These are phyloP conservation scores for Pleuronectes platessa DNA, from an alignment of 2,113 vertebrate species.

Conservation along the genomic window DNA sequence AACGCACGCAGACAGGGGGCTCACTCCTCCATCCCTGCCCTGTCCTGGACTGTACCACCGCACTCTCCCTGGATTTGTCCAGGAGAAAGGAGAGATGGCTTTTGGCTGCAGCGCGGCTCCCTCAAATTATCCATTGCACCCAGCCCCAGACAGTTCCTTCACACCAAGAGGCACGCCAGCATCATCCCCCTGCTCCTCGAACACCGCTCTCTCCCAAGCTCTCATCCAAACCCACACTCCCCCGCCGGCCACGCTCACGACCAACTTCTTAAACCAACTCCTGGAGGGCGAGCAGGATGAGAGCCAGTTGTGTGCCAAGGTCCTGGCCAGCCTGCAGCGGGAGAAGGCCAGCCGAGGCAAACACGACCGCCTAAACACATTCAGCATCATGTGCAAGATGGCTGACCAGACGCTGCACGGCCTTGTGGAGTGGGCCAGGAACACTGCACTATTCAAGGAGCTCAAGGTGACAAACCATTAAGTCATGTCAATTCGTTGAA, in stretches of 20 bases:
- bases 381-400: constrained; percentile 88
- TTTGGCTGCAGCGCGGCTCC: constrained; percentile 49
- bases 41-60: constrained; percentile 64
- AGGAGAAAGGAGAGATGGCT: constrained; percentile 65
- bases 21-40: constrained; percentile 55
- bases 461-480: constrained; percentile 76
- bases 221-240: constrained; percentile 4
- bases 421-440: constrained; percentile 86
- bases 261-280: constrained; percentile 75
- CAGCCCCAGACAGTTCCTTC: constrained; percentile 33
- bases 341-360: constrained; percentile 84
- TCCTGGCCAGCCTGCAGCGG: constrained; percentile 80
- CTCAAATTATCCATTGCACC: constrained; percentile 22
- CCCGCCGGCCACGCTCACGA: background rate
- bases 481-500: background rate
- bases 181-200: constrained; percentile 47
- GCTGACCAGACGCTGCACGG: constrained; percentile 85
- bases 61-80: constrained; percentile 53
- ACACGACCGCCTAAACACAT: constrained; percentile 84
- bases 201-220: constrained; percentile 11
- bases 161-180: constrained; percentile 41
- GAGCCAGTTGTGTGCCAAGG: constrained; percentile 78
- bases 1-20: constrained; percentile 46
- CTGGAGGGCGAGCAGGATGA: constrained; percentile 83
- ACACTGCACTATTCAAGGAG: constrained; percentile 83